Evolutionary conservation across 2,797 vertebrate genomes (phyloP).

Genomic region (Gymnodraco acuticeps): DNA sequence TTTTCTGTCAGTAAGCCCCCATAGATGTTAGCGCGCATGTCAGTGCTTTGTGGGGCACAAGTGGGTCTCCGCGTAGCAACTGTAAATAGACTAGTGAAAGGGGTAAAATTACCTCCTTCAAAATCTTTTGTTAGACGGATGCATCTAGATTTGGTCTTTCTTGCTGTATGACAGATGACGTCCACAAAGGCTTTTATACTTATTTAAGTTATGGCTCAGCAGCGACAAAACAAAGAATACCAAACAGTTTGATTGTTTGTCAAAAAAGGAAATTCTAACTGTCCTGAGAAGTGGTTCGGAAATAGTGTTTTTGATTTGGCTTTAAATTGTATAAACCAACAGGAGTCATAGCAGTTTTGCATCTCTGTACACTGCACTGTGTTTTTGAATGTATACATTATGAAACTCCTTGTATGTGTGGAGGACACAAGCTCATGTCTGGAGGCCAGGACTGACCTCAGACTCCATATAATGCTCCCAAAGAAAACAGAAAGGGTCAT

Average conservation of each 20-base stretch:
- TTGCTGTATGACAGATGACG: conserved; percentile 11
- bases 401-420: conserved; percentile 15
- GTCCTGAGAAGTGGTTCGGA: background rate
- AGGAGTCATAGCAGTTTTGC: background rate
- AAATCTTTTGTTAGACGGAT: conserved; percentile 22
- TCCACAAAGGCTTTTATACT: conserved; percentile 3
- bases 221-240: background rate
- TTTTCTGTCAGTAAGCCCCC: conserved; percentile 16
- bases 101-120: conserved; percentile 23
- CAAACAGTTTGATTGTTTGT: background rate
- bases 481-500: conserved; percentile 26
- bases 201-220: background rate
- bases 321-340: background rate
- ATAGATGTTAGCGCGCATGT: conserved; percentile 8
- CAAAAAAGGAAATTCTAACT: background rate
- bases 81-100: conserved; percentile 22
- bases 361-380: conserved; percentile 3
- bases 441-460: conserved; percentile 15
- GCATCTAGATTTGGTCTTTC: conserved; percentile 24
- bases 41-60: conserved; percentile 17
- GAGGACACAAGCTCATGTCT: conserved; percentile 28
- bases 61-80: background rate
- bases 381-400: conserved; percentile 1
- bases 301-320: background rate
- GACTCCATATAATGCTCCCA: conserved; percentile 19